These are phyloP conservation scores for Pentamera pediparva DNA, from an alignment of 53 echinoderm and acorn worm species.

Conservation along the genomic window DNA sequence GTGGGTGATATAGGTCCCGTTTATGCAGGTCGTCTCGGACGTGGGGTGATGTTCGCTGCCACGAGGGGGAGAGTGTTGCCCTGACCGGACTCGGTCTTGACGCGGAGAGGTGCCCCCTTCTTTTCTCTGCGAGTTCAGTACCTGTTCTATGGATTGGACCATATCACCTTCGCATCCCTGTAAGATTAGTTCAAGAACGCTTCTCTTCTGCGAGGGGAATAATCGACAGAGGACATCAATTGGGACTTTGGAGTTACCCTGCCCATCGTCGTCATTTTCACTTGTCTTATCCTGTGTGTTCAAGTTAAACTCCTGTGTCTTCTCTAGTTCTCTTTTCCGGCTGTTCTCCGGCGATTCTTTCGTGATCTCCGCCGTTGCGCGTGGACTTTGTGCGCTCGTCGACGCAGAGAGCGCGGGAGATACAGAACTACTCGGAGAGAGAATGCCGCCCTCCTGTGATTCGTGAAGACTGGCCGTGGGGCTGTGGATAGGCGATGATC, in stretches of 20 bases:
- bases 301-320: not conserved
- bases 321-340: constrained; percentile 37
- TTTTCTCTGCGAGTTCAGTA: constrained; percentile 68
- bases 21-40: constrained; percentile 18
- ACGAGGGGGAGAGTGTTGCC: constrained; percentile 40
- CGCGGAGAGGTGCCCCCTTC: constrained; percentile 26
- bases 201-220: constrained; percentile 87
- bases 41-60: constrained; percentile 26
- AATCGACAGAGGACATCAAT: constrained; percentile 77
- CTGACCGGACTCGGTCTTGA: constrained; percentile 11
- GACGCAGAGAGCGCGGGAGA: constrained; percentile 57
- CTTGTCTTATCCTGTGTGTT: not conserved
- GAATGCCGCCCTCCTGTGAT: constrained; percentile 47
- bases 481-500: constrained; percentile 48
- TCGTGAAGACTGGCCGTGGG: constrained; percentile 55
- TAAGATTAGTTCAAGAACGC: constrained; percentile 75
- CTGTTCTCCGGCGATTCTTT: constrained; percentile 23
- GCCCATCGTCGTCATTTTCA: constrained; percentile 4
- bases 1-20: constrained; percentile 63
- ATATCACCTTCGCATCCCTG: constrained; percentile 93
- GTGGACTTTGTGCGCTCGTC: constrained; percentile 28
- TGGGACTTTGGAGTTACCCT: constrained; percentile 47
- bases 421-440: constrained; percentile 63
- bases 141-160: constrained; percentile 92
- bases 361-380: not conserved